Conservation (phyloP, 2,797 vertebrate species). For the Crenichthys baileyi region DNA sequence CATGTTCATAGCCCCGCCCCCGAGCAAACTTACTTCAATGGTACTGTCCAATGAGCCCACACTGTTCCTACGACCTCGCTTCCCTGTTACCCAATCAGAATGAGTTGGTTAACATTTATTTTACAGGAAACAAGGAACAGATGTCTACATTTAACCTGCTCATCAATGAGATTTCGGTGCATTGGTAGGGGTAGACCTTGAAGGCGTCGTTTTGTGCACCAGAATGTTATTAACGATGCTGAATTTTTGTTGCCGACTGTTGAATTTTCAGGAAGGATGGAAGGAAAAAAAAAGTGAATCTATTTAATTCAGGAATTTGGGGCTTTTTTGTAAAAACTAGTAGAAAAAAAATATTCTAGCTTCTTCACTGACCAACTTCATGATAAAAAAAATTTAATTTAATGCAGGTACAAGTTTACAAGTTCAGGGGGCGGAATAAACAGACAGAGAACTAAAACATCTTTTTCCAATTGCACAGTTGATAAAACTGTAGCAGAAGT, state of each 20-base stretch:
- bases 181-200: neutral
- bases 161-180: neutral
- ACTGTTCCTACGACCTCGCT: constrained; percentile 95
- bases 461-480: neutral
- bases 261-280: too few species aligned
- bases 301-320: neutral
- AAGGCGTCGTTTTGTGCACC: neutral
- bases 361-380: neutral
- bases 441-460: neutral
- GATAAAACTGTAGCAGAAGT: too few species aligned
- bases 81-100: constrained; percentile 86
- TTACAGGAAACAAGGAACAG: neutral
- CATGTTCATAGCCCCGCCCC: constrained; percentile 12
- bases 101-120: constrained; percentile 58
- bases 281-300: neutral
- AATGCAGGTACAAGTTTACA: neutral
- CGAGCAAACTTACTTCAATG: constrained; percentile 90
- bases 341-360: neutral
- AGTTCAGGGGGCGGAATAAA: neutral
- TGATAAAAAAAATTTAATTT: neutral
- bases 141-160: neutral
- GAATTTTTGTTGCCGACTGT: neutral
- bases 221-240: neutral
- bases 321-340: neutral
- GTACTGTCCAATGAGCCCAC: constrained; percentile 97